phyloP scores from a whole-genome alignment of 2,113 vertebrate genomes.

The Megaceryle torquata region DNA sequence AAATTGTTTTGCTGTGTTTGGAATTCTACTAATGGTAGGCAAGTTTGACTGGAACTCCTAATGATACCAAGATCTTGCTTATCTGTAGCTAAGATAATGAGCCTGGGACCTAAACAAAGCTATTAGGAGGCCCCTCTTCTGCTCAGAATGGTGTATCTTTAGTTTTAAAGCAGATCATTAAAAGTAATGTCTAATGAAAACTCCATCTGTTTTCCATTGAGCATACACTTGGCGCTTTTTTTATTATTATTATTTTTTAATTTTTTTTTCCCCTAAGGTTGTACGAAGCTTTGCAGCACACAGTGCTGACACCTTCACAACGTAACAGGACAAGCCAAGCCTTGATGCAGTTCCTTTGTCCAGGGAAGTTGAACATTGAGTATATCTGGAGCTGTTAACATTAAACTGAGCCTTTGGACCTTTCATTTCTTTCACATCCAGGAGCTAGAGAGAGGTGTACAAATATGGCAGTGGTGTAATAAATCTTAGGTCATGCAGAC shows the following conservation, averaged over 20 bases:
- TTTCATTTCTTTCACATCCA: conserved; percentile 6
- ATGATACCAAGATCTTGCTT: neutral
- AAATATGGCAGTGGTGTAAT: neutral
- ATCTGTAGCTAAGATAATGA: conserved; percentile 17
- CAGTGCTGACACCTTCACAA: conserved; percentile 20
- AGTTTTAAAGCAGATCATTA: conserved; percentile 48
- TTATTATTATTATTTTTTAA: no score
- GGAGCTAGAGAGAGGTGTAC: neutral
- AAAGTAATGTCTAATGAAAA: conserved; percentile 45
- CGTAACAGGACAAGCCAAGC: neutral
- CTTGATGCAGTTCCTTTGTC: neutral
- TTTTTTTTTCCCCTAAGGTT: neutral
- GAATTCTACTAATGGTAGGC: conserved; percentile 9
- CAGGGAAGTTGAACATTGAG: neutral
- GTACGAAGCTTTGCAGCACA: conserved; percentile 11
- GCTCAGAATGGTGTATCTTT: conserved; percentile 2
- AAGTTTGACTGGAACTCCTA: neutral
- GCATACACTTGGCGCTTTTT: neutral
- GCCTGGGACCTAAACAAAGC: neutral
- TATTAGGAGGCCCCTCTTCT: conserved; percentile 36
- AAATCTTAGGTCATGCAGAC: neutral
- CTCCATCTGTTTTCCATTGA: conserved; percentile 51
- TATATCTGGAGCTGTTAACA: neutral
- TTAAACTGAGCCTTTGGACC: neutral
- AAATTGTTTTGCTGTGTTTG: conserved; percentile 15